Evolutionary conservation across 2,797 vertebrate species (phyloP).

Genomic region (Aphelocoma californica): DNA sequence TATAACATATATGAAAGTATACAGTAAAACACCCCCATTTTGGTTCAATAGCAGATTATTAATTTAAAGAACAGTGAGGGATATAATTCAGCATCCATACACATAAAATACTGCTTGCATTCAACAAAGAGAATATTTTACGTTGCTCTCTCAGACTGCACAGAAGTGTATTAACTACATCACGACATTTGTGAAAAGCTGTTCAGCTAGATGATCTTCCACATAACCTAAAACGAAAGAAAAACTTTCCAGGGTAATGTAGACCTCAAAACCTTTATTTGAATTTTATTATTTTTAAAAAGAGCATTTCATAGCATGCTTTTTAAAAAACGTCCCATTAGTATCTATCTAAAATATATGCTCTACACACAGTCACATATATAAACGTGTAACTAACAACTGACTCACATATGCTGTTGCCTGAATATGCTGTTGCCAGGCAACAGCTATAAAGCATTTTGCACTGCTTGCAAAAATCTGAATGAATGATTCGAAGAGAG

Average conservation of each 20-base stretch:
- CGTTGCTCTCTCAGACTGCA: not conserved
- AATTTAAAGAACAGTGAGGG: not conserved
- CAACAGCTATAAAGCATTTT: slow-evolving; percentile 59
- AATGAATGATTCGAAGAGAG: slow-evolving; percentile 49
- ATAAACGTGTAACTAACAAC: slow-evolving; percentile 35
- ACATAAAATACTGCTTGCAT: not conserved
- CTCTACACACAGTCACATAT: not conserved
- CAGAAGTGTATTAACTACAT: not conserved
- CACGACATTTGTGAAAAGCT: not conserved
- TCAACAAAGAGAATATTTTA: not conserved
- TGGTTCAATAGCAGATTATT: not conserved
- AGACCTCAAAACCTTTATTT: not conserved
- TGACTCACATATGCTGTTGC: slow-evolving; percentile 48
- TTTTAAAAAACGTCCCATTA: not conserved
- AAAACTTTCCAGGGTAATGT: not conserved
- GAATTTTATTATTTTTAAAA: not conserved
- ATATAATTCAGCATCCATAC: not conserved
- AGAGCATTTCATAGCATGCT: not conserved
- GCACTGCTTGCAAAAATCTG: slow-evolving; percentile 62
- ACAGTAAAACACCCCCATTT: not conserved
- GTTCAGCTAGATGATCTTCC: not conserved
- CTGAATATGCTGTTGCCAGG: slow-evolving; percentile 59
- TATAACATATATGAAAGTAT: not conserved
- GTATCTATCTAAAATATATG: not conserved
- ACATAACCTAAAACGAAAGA: not conserved